Percentiles rank a stretch among this genome's conserved stretches.
Evolutionary conservation across 2,113 vertebrate species (phyloP).

Genomic region (Cyprinodon brontotheroides): DNA sequence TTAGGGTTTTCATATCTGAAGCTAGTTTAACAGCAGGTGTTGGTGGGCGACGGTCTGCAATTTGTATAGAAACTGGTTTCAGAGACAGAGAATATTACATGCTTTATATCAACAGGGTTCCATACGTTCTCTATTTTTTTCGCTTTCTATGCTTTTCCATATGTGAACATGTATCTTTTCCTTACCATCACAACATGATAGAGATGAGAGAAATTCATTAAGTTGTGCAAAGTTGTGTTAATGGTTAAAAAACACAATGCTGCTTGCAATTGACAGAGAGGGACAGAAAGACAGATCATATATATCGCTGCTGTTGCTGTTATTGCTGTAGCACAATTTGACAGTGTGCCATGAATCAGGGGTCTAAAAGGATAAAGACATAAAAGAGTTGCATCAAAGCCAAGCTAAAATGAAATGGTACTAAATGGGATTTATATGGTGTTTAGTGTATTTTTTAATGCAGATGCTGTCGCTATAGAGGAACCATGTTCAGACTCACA

Average conservation of each 20-base stretch:
- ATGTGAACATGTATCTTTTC: background rate
- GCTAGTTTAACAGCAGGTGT: conserved; percentile 9
- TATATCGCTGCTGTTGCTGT: conserved; percentile 1
- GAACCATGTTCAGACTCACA: background rate
- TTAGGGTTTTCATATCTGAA: conserved; percentile 20
- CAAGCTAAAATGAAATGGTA: background rate
- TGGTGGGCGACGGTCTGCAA: conserved; percentile 10
- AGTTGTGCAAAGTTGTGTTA: no score
- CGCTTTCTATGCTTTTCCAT: background rate
- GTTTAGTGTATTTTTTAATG: background rate
- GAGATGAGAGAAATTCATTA: no score
- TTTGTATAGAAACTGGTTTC: conserved; percentile 45
- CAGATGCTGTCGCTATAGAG: background rate
- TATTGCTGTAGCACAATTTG: background rate
- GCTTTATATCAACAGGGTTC: background rate
- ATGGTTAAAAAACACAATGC: background rate
- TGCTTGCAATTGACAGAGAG: no score
- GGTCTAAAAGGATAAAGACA: background rate
- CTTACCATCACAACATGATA: background rate
- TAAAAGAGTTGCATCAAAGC: conserved; percentile 5
- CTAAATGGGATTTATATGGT: background rate
- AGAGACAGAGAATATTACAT: conserved; percentile 12
- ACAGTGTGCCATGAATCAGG: background rate
- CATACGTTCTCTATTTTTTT: background rate
- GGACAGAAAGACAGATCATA: no score